phyloP scores from a whole-genome alignment of 2,113 vertebrate genomes.

The Plotosus lineatus region DNA sequence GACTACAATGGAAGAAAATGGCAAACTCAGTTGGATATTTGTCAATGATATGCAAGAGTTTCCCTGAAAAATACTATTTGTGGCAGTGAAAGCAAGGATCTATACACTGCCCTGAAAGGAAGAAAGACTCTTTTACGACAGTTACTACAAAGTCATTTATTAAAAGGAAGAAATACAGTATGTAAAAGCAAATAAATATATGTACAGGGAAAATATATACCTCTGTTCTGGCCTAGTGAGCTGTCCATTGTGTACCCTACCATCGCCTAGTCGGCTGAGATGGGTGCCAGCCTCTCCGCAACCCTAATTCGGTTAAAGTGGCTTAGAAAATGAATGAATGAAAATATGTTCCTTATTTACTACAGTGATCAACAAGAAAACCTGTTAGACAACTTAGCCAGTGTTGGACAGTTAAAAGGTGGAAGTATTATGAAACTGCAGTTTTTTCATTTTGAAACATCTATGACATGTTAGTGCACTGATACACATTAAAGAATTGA shows the following conservation, averaged over 20 bases:
- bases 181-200: not conserved
- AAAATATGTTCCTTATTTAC: not conserved
- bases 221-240: too few relatives aligned
- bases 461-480: not conserved
- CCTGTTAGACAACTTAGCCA: not conserved
- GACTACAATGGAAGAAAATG: too few relatives aligned
- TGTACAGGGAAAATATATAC: not conserved
- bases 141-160: not conserved
- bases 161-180: not conserved
- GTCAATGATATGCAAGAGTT: constrained; percentile 23
- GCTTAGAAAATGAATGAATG: too few relatives aligned
- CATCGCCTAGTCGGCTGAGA: too few relatives aligned
- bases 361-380: not conserved
- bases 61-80: not conserved
- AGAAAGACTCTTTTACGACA: not conserved
- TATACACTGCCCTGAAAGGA: not conserved
- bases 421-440: not conserved
- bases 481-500: not conserved
- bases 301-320: too few relatives aligned
- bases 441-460: not conserved
- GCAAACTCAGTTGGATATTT: too few relatives aligned
- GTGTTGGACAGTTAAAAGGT: not conserved
- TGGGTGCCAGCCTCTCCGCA: too few relatives aligned
- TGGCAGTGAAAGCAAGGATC: not conserved
- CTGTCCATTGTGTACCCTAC: too few relatives aligned